A percentile compares a stretch with the other conserved stretches of the same genome.
These are phyloP conservation scores for Psittacula derbiana DNA, from an alignment of 2,797 vertebrate species.

Conservation along the genomic window DNA sequence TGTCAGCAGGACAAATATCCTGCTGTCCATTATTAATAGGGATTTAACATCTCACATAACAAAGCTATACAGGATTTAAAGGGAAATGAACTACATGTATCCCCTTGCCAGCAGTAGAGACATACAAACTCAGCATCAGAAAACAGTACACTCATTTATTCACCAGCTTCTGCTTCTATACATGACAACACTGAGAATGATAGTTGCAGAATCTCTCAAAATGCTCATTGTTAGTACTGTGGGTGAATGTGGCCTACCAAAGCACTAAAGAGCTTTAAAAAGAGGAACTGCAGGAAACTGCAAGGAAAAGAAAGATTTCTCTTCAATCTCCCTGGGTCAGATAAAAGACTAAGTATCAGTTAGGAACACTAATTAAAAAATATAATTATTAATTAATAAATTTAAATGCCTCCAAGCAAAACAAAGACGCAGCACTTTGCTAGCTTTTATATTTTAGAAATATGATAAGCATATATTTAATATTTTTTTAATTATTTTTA, in stretches of 20 bases:
- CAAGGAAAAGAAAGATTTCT: background rate
- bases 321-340: background rate
- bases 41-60: background rate
- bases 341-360: background rate
- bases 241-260: background rate
- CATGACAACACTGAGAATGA: background rate
- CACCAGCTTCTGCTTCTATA: background rate
- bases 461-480: background rate
- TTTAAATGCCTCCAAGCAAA: background rate
- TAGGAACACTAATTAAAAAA: background rate
- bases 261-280: background rate
- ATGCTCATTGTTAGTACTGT: background rate
- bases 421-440: background rate
- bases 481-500: too few relatives aligned
- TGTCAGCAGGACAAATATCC: background rate
- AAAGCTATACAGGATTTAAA: background rate
- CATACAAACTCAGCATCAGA: background rate
- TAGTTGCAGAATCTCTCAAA: background rate
- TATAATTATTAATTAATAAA: background rate
- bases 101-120: background rate
- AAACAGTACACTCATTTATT: background rate
- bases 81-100: background rate
- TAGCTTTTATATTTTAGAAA: background rate
- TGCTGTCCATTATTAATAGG: background rate
- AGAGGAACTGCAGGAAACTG: background rate